Percentiles rank a stretch among this genome's conserved stretches.
Evolutionary conservation across 2,797 vertebrate genomes (phyloP).

Genomic region (Poeciliopsis paucimaculata): DNA sequence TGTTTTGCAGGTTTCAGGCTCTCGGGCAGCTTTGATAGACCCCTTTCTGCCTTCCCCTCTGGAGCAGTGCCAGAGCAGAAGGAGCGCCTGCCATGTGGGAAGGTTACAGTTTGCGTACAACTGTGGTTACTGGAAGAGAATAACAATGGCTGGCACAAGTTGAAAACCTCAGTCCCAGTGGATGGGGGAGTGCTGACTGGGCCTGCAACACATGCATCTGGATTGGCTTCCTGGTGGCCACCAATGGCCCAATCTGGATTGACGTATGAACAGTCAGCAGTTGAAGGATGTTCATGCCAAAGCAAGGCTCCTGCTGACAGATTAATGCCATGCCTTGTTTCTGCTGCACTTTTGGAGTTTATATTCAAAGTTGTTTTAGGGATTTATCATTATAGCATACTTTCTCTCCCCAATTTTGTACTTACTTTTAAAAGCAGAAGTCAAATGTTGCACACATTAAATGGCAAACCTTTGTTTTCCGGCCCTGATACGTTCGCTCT

Average conservation of each 20-base stretch:
- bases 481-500: neutral
- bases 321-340: constrained; percentile 58
- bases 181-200: constrained; percentile 70
- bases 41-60: constrained; percentile 65
- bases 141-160: constrained; percentile 85
- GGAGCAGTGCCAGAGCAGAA: constrained; percentile 70
- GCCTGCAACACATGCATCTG: constrained; percentile 75
- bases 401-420: neutral
- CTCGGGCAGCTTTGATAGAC: constrained; percentile 61
- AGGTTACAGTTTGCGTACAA: constrained; percentile 81
- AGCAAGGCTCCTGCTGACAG: constrained; percentile 62
- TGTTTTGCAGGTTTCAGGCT: constrained; percentile 70
- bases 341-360: constrained; percentile 46
- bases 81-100: constrained; percentile 69
- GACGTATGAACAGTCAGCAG: constrained; percentile 73
- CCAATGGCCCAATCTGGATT: constrained; percentile 70
- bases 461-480: neutral
- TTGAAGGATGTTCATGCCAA: constrained; percentile 73
- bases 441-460: neutral
- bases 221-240: constrained; percentile 79
- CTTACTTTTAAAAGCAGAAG: neutral
- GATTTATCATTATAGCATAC: constrained; percentile 11
- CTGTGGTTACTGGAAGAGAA: constrained; percentile 76
- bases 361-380: constrained; percentile 58
- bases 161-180: constrained; percentile 75